Evolutionary conservation across 2,888 invertebrate genomes (phyloP), one percentile per base, ranked within the genome.

Genomic region (Acleris emargana): DNA sequence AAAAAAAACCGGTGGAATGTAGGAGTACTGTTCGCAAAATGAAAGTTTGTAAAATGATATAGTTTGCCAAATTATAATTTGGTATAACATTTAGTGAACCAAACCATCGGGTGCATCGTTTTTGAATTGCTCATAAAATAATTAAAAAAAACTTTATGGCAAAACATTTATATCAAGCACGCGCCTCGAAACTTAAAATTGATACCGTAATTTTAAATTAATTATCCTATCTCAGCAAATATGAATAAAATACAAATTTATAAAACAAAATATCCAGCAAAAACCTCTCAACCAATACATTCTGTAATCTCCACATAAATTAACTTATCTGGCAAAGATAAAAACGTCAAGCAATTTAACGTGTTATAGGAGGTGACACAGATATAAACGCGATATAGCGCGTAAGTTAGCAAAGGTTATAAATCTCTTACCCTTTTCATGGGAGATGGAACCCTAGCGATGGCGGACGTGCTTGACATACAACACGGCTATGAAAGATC

Each of bases 341-440:
- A 77, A 76, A 73, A 76, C 63, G 72, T 71, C 77, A 70, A 52
- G 62, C 68, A 70, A 69, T 78, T 72, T 71, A 76, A 73, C 76
- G 68, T 73, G 73, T 71, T 74, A 76, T 74, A 76, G 73, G 76
- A 76, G 72, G 76, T 77, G 73, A 71, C 72, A 71, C 67, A 38
- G 77, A 76, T 78, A 77, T 73, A 76, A 74, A 69, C 68, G 68
- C 68, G 58, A 70, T 73, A 73, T 71, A 71, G 69, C 68, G 67
- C 63, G 67, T 51, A 54, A 72, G 71, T 77, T 71, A 71, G 72
- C 73, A 73, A 75, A 73, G 74, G 77, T 72, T 73, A 77, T 78
- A 79, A 79, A 78, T 78, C 77, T 73, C 52, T 22, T 75, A 77
- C 78, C 78, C 78, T 78, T 79, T 77, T 78, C 77, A 75, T 75